Evolutionary conservation across 2,113 vertebrate species (phyloP).

Genomic region (Azemiops feae): DNA sequence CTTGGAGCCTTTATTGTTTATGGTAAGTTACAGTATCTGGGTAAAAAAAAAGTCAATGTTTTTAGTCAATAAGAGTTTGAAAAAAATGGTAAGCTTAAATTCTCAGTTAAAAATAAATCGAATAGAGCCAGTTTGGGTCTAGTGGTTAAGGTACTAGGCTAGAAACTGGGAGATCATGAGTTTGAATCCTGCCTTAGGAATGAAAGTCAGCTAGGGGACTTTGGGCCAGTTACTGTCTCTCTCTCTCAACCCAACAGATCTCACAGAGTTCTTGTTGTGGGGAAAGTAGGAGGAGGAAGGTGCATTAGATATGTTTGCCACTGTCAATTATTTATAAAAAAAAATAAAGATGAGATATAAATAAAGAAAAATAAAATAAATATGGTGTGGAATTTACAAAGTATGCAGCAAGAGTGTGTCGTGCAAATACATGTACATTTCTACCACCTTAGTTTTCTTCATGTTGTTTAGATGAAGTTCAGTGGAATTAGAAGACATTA

Average conservation of each 20-base stretch:
- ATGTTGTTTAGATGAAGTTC: neutral
- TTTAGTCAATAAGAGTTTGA: neutral
- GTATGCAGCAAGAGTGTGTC: neutral
- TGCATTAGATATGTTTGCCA: neutral
- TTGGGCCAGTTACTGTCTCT: neutral
- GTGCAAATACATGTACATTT: neutral
- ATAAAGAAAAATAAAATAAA: neutral
- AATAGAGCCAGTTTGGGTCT: too few relatives aligned
- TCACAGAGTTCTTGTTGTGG: neutral
- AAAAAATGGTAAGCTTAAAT: neutral
- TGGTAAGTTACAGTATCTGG: neutral
- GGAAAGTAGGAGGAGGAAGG: neutral
- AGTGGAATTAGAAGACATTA: neutral
- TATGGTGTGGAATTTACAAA: neutral
- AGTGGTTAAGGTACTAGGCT: neutral
- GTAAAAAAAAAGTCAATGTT: neutral
- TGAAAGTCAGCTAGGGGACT: neutral
- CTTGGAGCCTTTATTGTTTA: neutral
- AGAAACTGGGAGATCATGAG: neutral
- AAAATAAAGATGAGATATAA: neutral
- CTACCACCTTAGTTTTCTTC: neutral
- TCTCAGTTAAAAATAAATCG: neutral
- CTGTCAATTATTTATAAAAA: neutral
- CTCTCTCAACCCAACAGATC: neutral
- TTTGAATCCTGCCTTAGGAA: neutral